These are phyloP conservation scores for Anguilla japonica DNA, from an alignment of 2,113 vertebrate species.

Conservation along the genomic window DNA sequence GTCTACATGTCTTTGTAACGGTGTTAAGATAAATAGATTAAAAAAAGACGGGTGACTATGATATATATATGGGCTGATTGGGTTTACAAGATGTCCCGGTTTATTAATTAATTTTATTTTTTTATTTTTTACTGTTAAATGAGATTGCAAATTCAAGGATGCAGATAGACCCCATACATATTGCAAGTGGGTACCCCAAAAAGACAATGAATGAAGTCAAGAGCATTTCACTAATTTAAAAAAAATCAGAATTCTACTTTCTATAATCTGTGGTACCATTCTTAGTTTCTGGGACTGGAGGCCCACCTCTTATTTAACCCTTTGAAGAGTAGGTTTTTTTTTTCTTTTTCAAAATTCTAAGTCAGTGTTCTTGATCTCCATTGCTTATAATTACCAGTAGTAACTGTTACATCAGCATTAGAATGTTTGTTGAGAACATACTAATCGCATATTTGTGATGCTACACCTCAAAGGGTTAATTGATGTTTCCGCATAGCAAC, in stretches of 20 bases:
- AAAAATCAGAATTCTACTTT: not conserved
- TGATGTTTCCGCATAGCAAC: not conserved
- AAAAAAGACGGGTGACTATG: not conserved
- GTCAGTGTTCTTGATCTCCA: too few relatives aligned
- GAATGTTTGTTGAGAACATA: too few relatives aligned
- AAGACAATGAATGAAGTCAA: not conserved
- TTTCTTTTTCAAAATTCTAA: too few relatives aligned
- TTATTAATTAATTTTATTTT: not conserved
- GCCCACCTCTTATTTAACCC: slow-evolving; percentile 34
- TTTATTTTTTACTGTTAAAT: not conserved
- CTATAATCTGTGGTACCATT: not conserved
- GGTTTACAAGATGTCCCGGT: not conserved
- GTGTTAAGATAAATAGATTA: slow-evolving; percentile 9
- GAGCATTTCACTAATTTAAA: not conserved
- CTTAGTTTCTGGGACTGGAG: not conserved
- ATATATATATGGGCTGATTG: not conserved
- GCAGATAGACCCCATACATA: not conserved
- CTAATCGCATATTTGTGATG: too few relatives aligned
- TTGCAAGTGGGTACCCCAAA: not conserved
- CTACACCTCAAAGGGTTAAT: too few relatives aligned
- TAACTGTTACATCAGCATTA: too few relatives aligned
- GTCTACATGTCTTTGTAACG: not conserved
- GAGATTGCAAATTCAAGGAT: not conserved
- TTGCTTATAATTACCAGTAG: too few relatives aligned
- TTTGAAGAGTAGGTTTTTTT: slow-evolving; percentile 31